Conservation (phyloP, 2,113 vertebrate species). For the Thomomys bottae region DNA sequence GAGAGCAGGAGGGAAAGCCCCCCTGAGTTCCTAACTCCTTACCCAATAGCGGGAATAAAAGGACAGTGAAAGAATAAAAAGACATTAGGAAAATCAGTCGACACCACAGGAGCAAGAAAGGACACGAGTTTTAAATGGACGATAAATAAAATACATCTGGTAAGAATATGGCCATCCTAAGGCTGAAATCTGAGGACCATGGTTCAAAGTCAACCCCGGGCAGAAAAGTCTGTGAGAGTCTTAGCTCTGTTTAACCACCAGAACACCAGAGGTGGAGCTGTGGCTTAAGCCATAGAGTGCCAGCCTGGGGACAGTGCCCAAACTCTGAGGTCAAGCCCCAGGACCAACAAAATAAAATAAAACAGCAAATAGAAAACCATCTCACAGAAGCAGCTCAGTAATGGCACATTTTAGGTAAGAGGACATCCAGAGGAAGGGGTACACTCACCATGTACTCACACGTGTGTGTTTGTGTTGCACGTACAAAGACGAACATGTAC, state of each 20-base stretch:
- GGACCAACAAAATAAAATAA: too few species aligned
- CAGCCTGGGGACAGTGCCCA: too few species aligned
- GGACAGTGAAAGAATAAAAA: conserved; percentile 3
- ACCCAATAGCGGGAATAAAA: neutral
- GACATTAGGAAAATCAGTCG: too few species aligned
- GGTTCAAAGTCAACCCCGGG: too few species aligned
- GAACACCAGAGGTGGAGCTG: too few species aligned
- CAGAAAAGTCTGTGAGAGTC: too few species aligned
- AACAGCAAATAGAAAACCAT: neutral
- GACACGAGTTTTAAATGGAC: neutral
- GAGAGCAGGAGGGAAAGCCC: neutral
- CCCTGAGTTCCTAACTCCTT: neutral
- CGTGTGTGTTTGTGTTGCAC: neutral
- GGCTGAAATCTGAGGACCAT: too few species aligned
- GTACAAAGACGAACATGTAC: neutral
- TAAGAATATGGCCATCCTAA: neutral
- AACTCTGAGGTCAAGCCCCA: too few species aligned
- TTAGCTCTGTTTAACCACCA: too few species aligned
- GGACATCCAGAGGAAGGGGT: neutral
- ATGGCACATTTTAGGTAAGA: neutral
- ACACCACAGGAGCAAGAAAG: neutral
- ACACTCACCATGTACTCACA: neutral
- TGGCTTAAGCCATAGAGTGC: too few species aligned
- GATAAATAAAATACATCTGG: neutral
- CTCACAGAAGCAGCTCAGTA: neutral